Percentiles rank a stretch among this genome's conserved stretches.
phyloP scores from a whole-genome alignment of 2,797 vertebrate species.

The Myotis pilosus region DNA sequence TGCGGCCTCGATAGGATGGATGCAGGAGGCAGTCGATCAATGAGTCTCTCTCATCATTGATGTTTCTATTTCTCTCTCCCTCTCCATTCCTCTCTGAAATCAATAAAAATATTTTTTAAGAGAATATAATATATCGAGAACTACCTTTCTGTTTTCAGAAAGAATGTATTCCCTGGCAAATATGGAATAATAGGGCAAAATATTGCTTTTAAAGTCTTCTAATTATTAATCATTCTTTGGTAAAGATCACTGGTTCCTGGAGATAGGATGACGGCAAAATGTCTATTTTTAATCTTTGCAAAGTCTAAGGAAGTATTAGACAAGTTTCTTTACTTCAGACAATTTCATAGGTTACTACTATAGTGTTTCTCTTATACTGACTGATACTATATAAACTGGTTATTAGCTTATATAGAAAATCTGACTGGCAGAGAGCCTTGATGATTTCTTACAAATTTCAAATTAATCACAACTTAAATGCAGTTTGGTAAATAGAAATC shows the following conservation, averaged over 20 bases:
- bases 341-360: not conserved
- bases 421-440: not conserved
- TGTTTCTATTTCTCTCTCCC: too few species aligned
- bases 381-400: not conserved
- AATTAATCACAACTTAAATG: slow-evolving; percentile 15
- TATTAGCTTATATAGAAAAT: not conserved
- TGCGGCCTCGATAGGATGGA: too few species aligned
- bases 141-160: not conserved
- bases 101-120: too few species aligned
- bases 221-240: not conserved
- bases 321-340: not conserved
- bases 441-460: not conserved
- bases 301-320: not conserved
- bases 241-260: not conserved
- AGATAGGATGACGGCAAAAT: not conserved
- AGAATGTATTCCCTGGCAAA: not conserved
- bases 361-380: not conserved
- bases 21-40: too few species aligned
- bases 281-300: not conserved
- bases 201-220: not conserved
- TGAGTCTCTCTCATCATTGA: too few species aligned
- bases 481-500: not conserved
- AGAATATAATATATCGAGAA: not conserved
- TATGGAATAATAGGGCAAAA: not conserved
- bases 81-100: too few species aligned